Evolutionary conservation across 2,888 invertebrate species (phyloP), one percentile per base, ranked within the genome.

Genomic region (Acanthococcus lagerstroemiae): DNA sequence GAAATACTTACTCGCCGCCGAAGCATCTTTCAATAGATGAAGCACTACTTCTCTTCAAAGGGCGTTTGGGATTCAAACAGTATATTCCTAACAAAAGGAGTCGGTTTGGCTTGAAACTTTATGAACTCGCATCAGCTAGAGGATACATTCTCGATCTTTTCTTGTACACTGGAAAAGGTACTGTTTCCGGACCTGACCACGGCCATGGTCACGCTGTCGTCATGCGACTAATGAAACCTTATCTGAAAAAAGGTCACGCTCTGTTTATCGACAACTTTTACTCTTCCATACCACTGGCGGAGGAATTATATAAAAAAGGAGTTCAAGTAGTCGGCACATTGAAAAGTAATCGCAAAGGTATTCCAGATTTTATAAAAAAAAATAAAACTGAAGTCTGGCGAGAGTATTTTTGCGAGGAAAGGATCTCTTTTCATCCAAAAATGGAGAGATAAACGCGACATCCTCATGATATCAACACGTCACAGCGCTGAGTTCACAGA

Each of bases 341-440:
- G 19, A 19, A 24, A 24, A 22, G 12, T n/a, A 54, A 54, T 24
- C 54, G 54, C 9, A 21, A 54, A 54, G 24, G 54, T 21, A 54
- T 54, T 54, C 54, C 54, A 22, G n/a, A 54, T 22, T 22, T 54
- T 19, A 24, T 54, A 22, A 54, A 54, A 19, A 54, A 54, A 24
- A 22, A 19, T 54, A n/a, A 54, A 54, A 54, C 54, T 54, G 22
- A 54, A 54, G n/a, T 22, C 15, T 15, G 24, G 54, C 24, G 54
- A 54, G 24, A 22, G 22, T 24, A 54, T 24, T 15, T 54, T 22
- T 4, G 54, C 25, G 22, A 54, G 54, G 24, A 54, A 22, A 54
- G 24, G 15, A 24, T n/a, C 19, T n/a, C 22, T 54, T 24, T n/a
- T 54, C 15, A 54, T 54, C 24, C 54, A 54, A 24, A 19, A 24